These are phyloP conservation scores for Lagopus muta DNA, from an alignment of 2,113 vertebrate genomes.

Conservation along the genomic window DNA sequence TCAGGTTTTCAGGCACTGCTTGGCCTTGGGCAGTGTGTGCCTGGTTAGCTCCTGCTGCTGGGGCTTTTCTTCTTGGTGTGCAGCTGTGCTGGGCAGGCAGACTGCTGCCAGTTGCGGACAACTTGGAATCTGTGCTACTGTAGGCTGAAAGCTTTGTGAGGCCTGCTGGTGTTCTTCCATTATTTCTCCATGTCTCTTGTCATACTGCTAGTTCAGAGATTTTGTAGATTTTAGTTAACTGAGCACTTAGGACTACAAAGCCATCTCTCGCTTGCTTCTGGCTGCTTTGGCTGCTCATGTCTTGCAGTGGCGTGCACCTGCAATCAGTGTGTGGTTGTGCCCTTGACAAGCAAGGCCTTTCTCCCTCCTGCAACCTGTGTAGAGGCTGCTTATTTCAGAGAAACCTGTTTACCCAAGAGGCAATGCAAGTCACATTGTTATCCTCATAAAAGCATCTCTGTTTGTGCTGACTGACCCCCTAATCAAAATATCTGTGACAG, in stretches of 20 bases:
- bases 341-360: background rate
- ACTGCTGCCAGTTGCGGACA: background rate
- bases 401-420: background rate
- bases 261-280: background rate
- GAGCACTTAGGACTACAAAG: background rate
- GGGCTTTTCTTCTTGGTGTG: background rate
- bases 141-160: background rate
- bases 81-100: background rate
- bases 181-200: background rate
- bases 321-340: background rate
- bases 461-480: background rate
- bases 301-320: background rate
- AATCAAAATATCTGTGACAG: fast-evolving
- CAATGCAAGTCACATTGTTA: background rate
- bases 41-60: background rate
- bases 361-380: background rate
- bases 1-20: background rate
- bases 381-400: background rate
- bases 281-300: background rate
- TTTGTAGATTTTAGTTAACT: background rate
- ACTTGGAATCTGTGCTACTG: background rate
- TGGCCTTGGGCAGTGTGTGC: background rate
- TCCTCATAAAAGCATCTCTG: background rate
- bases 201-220: background rate
- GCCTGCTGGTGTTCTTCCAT: background rate